Conservation (phyloP, 2,113 vertebrate genomes). For the Hemicordylus capensis region DNA sequence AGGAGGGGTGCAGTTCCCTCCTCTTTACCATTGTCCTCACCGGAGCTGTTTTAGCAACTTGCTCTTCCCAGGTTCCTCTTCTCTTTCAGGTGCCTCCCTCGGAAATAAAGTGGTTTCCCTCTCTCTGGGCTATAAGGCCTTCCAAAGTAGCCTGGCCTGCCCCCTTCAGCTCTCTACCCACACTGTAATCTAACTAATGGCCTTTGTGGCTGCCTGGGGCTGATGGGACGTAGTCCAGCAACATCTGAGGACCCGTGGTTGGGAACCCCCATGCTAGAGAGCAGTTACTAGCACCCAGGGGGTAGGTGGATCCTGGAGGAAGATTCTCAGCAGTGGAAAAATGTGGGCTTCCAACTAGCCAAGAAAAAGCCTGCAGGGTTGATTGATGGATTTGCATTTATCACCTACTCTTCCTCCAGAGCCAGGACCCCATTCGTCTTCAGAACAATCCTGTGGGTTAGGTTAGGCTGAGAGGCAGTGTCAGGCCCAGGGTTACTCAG, state of each 20-base stretch:
- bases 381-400: too few relatives aligned
- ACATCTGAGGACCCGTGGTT: too few relatives aligned
- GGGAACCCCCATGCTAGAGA: too few relatives aligned
- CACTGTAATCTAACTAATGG: neutral
- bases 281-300: neutral
- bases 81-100: neutral
- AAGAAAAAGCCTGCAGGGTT: too few relatives aligned
- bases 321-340: neutral
- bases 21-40: neutral
- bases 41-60: neutral
- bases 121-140: neutral
- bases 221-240: too few relatives aligned
- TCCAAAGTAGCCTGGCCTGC: too few relatives aligned
- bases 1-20: neutral
- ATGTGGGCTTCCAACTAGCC: neutral
- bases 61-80: neutral
- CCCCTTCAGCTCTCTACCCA: neutral
- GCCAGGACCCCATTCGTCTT: too few relatives aligned
- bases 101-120: neutral
- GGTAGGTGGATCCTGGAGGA: neutral
- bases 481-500: too few relatives aligned
- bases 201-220: too few relatives aligned
- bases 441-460: too few relatives aligned
- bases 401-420: too few relatives aligned
- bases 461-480: too few relatives aligned